Evolutionary conservation across 2,888 invertebrate genomes (phyloP), one percentile per base, ranked within the genome.

Genomic region (Cataglyphis altisquamis): DNA sequence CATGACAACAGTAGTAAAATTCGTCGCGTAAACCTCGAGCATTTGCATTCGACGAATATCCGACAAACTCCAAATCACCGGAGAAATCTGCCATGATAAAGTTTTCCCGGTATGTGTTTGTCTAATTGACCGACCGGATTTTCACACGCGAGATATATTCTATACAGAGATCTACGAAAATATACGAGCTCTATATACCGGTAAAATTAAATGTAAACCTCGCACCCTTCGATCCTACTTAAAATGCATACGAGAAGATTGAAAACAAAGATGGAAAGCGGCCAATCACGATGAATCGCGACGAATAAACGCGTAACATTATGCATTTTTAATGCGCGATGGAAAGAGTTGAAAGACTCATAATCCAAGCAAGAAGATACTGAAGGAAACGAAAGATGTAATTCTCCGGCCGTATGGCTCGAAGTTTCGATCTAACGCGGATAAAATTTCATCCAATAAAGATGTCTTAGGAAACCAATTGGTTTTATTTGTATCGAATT

Each of bases 401-500:
- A 89, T 89, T 85, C 25, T 82, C 77, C 66, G 57, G 68, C 18
- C 48, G 88, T 74, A 83, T 70, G 84, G 78, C 85, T 85, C 85
- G 81, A 84, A 72, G 45, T 36, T 81, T 84, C 18, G 29, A 70
- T 36, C 74, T 77, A 86, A 87, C 73, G 75, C 87, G 80, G 70
- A 87, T 84, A 82, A 86, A 90, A 88, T 85, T 90, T 82, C 83
- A 78, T 41, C 82, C 84, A 83, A 86, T 87, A 83, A 88, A 87
- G 87, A 88, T 89, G 87, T 85, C 88, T 90, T 90, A 78, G 85
- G 84, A 82, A 88, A 89, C 84, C 80, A 78, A 82, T 74, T 78
- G 82, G 78, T 88, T 90, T 88, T 90, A 87, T 89, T 88, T 86
- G 85, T 84, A 87, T 85, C 84, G 85, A 87, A 85, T 74, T 85